Conservation (phyloP, 1,140 invertebrate species). For the Pseudomyrmex dendroicus region DNA sequence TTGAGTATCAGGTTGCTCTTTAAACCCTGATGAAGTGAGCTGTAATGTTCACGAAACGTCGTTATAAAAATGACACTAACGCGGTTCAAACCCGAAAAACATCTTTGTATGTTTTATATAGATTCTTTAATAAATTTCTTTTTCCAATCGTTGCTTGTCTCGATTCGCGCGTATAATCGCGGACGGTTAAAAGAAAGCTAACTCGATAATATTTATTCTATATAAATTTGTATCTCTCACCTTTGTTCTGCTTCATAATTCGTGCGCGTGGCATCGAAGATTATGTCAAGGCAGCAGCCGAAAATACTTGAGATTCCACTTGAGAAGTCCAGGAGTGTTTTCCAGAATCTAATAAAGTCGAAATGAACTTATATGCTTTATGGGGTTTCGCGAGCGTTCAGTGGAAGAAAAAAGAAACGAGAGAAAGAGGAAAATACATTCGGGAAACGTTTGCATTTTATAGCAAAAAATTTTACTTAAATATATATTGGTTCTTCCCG, state of each 20-base stretch:
- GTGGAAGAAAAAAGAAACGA: not conserved
- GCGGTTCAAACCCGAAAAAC: no score
- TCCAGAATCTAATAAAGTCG: constrained; percentile 48
- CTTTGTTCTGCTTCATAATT: not conserved
- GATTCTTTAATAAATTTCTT: not conserved
- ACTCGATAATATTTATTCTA: not conserved
- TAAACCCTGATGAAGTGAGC: no score
- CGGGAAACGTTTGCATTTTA: constrained; percentile 19
- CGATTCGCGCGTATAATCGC: not conserved
- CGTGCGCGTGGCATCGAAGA: constrained; percentile 2
- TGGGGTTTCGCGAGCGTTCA: not conserved
- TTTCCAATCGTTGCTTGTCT: not conserved
- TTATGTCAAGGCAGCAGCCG: constrained; percentile 22
- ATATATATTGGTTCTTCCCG: not conserved
- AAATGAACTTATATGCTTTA: constrained; percentile 38
- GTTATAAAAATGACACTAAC: no score
- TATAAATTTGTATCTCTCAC: not conserved
- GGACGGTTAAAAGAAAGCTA: no score
- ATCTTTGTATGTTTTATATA: no score
- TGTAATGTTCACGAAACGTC: no score
- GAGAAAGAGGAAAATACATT: no score
- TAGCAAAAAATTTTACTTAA: constrained; percentile 22
- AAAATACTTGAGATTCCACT: constrained; percentile 39
- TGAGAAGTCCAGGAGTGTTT: not conserved
- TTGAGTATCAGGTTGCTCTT: no score